Base-by-base conservation (phyloP, 2,888 invertebrate species). In the Nasonovia ribisnigri region DNA sequence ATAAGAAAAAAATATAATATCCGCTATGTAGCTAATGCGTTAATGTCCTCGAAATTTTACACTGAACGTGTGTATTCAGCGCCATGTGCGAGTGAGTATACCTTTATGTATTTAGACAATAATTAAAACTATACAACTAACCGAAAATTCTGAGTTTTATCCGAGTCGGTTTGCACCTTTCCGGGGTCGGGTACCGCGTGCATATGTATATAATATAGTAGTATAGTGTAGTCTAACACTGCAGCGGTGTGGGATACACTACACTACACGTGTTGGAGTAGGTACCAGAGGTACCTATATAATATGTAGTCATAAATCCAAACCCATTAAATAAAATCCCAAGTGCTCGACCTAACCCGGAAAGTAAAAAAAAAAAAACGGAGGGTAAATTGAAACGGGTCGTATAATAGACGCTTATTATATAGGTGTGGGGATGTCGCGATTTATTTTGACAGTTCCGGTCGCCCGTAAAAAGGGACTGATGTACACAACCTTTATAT, bases 201-300 rank as follows among this genome's bases (percentile, higher is more conserved):
- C 43, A 46, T 20, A 46, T 43, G 77, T 46, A 29, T 84, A 42
- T 42, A 43, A 43, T 43, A 43, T 84, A 20, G 10, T 84, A 42
- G 11, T 29, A 86, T 29, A 13, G 29, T 6, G 24, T 43, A 60
- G 29, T n/a, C 16, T 89, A 46, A 90, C 60, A 67, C 16, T 77
- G 26, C 89, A n/a, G 11, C n/a, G 46, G 43, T 46, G 46, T 43
- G 46, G 60, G 46, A 90, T 67, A 77, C 20, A 77, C 60, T 43
- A n/a, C 11, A 90, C 89, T 46, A 90, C 89, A 90, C 60, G 89
- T 90, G 89, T 90, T 90, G 29, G 46, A 29, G 86, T 86, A 46
- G 20, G 89, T 43, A 57, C 57, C 26, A 46, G 46, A 46, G 20
- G 89, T 43, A 57, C 57, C 26, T 57, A 57, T 57, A 54, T 90